Evolutionary conservation across 2,888 invertebrate species (phyloP), one percentile per base, ranked within the genome.

Genomic region (Caenorhabditis imperialis): DNA sequence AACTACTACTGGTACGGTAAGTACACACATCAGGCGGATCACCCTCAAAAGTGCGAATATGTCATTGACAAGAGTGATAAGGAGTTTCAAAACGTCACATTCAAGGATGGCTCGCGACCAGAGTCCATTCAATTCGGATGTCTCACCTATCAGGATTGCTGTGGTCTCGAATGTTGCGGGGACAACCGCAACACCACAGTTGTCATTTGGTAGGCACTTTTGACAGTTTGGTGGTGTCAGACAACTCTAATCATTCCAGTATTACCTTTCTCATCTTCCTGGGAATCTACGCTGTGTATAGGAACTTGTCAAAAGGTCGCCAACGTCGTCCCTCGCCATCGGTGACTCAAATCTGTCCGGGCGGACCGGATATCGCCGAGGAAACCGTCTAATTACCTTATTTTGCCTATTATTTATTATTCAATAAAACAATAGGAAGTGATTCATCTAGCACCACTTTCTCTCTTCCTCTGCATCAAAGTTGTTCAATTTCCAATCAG

Each of bases 1-100:
- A 54, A 62, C 8, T 62, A 62, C 47, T 62, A 53, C 38, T 62
- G 62, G 62, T 54, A 54, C 44, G 62, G 62, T 22, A 53, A 33
- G 25, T 62, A 62, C n/a, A 20, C 25, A 3, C 38, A 35, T 20
- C 53, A 62, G 12, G 45, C 45, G 14, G 14, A 27, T 20, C 62
- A 54, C 27, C 62, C 62, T 7, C 38, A 23, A 18, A 62, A 62
- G 22, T 62, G 62, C 22, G 62, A 62, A 23, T 62, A 54, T 14
- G n/a, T 22, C 37, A 45, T 62, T 27, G 53, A 45, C 5, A 18
- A 54, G n/a, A n/a, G 25, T 4, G 62, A 53, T 20, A 1, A 16
- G 6, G 53, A 53, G 35, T 42, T 54, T 12, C 14, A 16, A 12
- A 53, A 53, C 30, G 22, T 54, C 18, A 38, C 38, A 2, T 38